Evolutionary conservation across 1,140 invertebrate genomes (phyloP).

Genomic region (Drosophila pseudoobscura): DNA sequence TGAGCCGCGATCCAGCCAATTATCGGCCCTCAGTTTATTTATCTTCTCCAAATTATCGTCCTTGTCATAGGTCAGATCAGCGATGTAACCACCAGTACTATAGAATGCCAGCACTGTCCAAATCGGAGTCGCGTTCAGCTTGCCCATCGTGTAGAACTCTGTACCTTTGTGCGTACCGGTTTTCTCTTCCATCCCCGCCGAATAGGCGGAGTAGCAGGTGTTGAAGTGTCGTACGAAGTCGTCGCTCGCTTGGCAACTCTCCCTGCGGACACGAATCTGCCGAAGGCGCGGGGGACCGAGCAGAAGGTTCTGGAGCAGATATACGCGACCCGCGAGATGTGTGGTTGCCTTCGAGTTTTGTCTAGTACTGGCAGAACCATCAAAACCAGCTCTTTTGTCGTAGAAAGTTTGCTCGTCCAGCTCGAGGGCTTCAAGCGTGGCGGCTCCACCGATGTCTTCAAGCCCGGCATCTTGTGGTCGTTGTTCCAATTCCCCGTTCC

Average conservation of each 20-base stretch:
- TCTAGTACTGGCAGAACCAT: background rate
- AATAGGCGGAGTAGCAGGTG: slow-evolving; percentile 63
- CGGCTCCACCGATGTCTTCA: too few relatives aligned
- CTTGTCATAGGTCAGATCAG: slow-evolving; percentile 45
- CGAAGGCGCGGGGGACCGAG: slow-evolving; percentile 68
- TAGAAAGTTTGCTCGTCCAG: too few relatives aligned
- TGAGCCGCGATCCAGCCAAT: slow-evolving; percentile 73
- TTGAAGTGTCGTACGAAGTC: slow-evolving; percentile 66
- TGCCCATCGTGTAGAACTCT: slow-evolving; percentile 29
- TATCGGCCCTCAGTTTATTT: slow-evolving; percentile 9
- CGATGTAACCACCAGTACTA: slow-evolving; percentile 58
- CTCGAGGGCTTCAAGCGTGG: too few relatives aligned
- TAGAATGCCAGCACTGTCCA: slow-evolving; percentile 58
- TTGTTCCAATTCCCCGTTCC: too few relatives aligned
- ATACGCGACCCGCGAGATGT: slow-evolving; percentile 39
- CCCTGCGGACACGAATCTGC: slow-evolving; percentile 61
- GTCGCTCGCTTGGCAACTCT: slow-evolving; percentile 60
- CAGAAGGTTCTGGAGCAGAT: slow-evolving; percentile 65
- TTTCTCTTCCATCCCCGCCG: slow-evolving; percentile 23
- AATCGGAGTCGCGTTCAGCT: slow-evolving; percentile 42
- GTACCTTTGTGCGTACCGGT: slow-evolving; percentile 34
- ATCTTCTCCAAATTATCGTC: slow-evolving; percentile 34
- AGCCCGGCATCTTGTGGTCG: too few relatives aligned
- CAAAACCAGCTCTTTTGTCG: too few relatives aligned
- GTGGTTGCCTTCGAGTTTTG: background rate